These are phyloP conservation scores for Lanius ludovicianus DNA, from an alignment of 2,113 vertebrate species.

Conservation along the genomic window DNA sequence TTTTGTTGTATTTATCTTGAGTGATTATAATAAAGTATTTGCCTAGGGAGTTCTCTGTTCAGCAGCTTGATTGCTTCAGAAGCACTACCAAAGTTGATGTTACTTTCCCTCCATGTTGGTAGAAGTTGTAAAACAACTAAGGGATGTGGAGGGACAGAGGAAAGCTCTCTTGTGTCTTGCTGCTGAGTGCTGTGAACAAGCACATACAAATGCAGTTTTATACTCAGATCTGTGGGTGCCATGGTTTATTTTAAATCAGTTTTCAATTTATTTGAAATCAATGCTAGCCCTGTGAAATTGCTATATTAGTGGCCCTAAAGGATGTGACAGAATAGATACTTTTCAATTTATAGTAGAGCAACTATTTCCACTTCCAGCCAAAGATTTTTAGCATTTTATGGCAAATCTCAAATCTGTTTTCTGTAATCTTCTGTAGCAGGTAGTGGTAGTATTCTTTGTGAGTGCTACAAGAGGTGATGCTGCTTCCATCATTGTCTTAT, in stretches of 20 bases:
- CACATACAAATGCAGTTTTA: not conserved
- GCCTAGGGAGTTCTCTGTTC: not conserved
- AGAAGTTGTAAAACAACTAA: not conserved
- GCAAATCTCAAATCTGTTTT: not conserved
- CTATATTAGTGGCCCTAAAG: not conserved
- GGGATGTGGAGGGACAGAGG: not conserved
- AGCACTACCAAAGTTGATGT: not conserved
- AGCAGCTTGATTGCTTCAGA: not conserved
- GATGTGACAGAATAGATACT: not conserved
- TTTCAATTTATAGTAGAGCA: not conserved
- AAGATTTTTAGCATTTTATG: not conserved
- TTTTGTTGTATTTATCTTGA: conserved; percentile 14
- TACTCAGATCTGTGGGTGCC: not conserved
- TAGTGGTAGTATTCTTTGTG: not conserved
- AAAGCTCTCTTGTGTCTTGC: not conserved
- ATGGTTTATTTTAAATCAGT: not conserved
- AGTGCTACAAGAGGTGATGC: not conserved
- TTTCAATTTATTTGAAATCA: not conserved
- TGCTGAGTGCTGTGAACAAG: not conserved
- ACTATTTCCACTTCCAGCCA: not conserved
- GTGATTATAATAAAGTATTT: not conserved
- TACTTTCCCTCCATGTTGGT: not conserved
- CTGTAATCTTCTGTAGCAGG: not conserved
- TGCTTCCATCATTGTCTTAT: not conserved
- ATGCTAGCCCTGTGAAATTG: not conserved